Percentiles rank a stretch among this genome's conserved stretches.
Evolutionary conservation across 2,113 vertebrate species (phyloP).

Genomic region (Petrocephalus zakoni): DNA sequence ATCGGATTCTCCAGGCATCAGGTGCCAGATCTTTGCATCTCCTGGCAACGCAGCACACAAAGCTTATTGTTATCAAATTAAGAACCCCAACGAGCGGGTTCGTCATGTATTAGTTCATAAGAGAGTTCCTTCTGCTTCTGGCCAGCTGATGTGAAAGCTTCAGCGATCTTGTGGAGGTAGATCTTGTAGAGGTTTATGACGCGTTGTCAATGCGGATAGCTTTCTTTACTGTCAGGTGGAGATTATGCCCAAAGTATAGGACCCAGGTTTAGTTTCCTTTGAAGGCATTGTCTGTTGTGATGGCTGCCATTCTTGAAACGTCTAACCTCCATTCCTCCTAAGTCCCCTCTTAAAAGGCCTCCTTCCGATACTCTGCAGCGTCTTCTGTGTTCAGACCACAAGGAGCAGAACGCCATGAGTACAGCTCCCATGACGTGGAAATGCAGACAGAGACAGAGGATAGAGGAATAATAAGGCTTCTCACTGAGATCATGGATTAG

Average conservation of each 20-base stretch:
- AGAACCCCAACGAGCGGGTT: conserved; percentile 20
- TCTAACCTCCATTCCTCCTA: conserved; percentile 14
- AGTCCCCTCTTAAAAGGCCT: conserved; percentile 21
- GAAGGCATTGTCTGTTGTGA: conserved; percentile 33
- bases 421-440: conserved; percentile 18
- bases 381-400: conserved; percentile 17
- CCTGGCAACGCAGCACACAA: conserved; percentile 11
- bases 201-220: conserved; percentile 21
- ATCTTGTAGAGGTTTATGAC: conserved; percentile 17
- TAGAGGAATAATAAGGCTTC: conserved; percentile 13
- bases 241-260: conserved; percentile 31
- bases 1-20: conserved; percentile 21
- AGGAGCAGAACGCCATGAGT: conserved; percentile 24
- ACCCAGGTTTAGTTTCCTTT: conserved; percentile 27
- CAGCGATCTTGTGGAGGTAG: conserved; percentile 22
- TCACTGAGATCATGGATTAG: conserved; percentile 16
- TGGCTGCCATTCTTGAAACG: conserved; percentile 27
- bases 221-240: conserved; percentile 29
- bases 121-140: conserved; percentile 16
- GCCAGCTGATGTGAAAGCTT: conserved; percentile 14
- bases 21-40: conserved; percentile 21
- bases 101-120: background rate
- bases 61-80: conserved; percentile 24
- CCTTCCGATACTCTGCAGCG: conserved; percentile 24
- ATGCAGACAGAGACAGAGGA: conserved; percentile 15